Evolutionary conservation across 1,140 invertebrate genomes (phyloP), one percentile per base, ranked within the genome.

Genomic region (Trachelipus rathkii): DNA sequence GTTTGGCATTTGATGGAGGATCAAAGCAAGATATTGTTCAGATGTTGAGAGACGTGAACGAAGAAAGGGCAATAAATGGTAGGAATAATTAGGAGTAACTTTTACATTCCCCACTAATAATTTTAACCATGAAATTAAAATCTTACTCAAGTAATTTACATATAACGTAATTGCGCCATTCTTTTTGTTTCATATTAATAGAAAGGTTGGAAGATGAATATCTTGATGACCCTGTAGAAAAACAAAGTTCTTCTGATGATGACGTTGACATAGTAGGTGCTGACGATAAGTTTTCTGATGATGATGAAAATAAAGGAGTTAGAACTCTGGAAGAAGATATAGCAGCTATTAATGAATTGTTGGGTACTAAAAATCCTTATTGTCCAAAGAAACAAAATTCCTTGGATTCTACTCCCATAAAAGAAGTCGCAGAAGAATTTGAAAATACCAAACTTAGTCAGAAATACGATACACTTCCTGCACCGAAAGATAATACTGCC

Each of bases 1-100:
- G 86, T 53, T 80, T 87, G 15, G 77, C 87, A 19, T 81, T 82
- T 71, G 83, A 84, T 33, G 81, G 78, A 11, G 83, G 84, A 44
- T 82, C 82, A 19, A 81, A 81, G 71, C 81, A 84, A 46, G 84
- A 85, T 77, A 83, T 84, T 9, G 83, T 83, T 0, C 85, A 86
- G 80, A 85, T 85, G 82, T 84, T 86, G 74, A 78, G 85, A 72
- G 84, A 84, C 53, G 83, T 84, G 74, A 74, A 75, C 10, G 79
- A 77, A 44, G 77, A 82, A 46, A 71, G 75, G 21, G 71, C 70
- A 11, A 67, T 77, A 9, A 44, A 78, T 33, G 74, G 74, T 78
- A 77, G 82, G n/a, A n/a, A n/a, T n/a, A n/a, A n/a, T n/a, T n/a
- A n/a, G n/a, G 75, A 82, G 4, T 60, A 15, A 13, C 8, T 60